Evolutionary conservation across 1,140 invertebrate species (phyloP).

Genomic region (Philotrypesis tridentata): DNA sequence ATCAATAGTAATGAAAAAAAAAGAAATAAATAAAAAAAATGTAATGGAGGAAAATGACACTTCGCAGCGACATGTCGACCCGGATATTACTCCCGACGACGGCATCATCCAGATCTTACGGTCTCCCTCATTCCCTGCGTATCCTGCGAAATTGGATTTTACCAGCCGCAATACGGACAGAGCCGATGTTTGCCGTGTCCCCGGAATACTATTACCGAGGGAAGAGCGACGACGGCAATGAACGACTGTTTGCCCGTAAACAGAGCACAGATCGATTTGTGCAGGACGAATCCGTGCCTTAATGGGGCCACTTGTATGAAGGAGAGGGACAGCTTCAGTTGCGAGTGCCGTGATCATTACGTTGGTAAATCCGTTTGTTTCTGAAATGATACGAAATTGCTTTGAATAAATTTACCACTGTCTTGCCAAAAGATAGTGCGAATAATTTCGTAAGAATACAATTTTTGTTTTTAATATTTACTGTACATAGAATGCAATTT

Average conservation of each 20-base stretch:
- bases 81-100: constrained; percentile 61
- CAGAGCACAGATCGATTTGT: constrained; percentile 57
- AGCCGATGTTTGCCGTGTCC: constrained; percentile 76
- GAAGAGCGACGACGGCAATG: constrained; percentile 68
- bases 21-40: too few relatives aligned
- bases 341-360: constrained; percentile 67
- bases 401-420: neutral
- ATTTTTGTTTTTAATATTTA: too few relatives aligned
- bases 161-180: constrained; percentile 78
- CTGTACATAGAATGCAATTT: too few relatives aligned
- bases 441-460: too few relatives aligned
- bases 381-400: neutral
- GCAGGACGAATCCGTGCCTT: constrained; percentile 66
- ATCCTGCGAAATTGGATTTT: constrained; percentile 77
- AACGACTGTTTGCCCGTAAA: constrained; percentile 73
- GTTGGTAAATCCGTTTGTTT: constrained; percentile 59
- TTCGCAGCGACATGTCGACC: constrained; percentile 60
- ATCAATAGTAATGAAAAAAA: neutral
- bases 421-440: too few relatives aligned
- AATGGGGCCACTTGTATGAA: constrained; percentile 66
- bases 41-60: neutral
- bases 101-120: constrained; percentile 50
- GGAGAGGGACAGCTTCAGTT: constrained; percentile 65
- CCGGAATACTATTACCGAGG: constrained; percentile 73
- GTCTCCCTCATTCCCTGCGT: constrained; percentile 71